Evolutionary conservation across 2,797 vertebrate species (phyloP), one percentile per base, ranked within the genome.

Genomic region (Fringilla coelebs): DNA sequence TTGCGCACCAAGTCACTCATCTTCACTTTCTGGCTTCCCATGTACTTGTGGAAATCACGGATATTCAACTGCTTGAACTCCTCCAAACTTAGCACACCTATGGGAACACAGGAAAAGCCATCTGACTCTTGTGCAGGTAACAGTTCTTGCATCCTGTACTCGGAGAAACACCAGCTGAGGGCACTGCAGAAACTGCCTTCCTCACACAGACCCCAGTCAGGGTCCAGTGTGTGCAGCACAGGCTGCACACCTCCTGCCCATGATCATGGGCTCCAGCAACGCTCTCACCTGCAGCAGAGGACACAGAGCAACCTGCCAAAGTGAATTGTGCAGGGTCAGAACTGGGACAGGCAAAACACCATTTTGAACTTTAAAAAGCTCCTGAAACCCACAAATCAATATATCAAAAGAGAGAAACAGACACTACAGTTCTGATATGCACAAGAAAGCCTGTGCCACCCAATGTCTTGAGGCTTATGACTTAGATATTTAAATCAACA

Each of bases 1-100:
- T 99, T 99, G 81, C 99, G 98, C 93, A 99, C 99, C 96, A 99
- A 89, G 97, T 99, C 99, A 18, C 98, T 99, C 97, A 98, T 98
- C 95, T 99, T 98, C 36, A 99, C 98, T 28, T 99, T 98, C 46
- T 96, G 98, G 95, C 98, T 98, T 81, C 98, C 97, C 96, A 99
- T 98, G 93, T 99, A 99, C 83, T 98, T 98, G 98, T 99, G 99
- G 97, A 99, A 99, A 77, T 99, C 99, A 38, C 98, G 98, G n/a
- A 98, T 98, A 93, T 99, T 99, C 96, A 99, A 97, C 49, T 96
- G 98, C 84, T 98, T 98, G 97, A 99, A 99, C 95, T 99, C 99
- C 89, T 99, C 99, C 92, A 99, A 96, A 95, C 98, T 99, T 90
- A 99, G 97, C 89, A 99, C 98, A 85, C 99, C 99, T 99, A 85